Conservation (phyloP, 2,888 invertebrate genomes). For the Norana najaformis region DNA sequence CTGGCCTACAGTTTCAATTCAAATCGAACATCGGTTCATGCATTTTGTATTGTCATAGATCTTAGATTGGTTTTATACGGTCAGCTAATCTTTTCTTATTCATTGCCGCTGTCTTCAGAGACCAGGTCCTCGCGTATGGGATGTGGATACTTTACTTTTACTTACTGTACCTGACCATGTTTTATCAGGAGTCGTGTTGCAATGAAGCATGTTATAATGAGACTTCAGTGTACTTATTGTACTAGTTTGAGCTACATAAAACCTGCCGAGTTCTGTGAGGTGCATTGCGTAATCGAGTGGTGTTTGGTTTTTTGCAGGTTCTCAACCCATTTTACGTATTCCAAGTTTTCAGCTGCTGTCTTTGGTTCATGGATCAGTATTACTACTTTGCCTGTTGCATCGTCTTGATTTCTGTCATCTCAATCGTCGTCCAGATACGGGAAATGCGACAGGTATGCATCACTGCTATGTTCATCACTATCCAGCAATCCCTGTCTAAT, state of each 20-base stretch:
- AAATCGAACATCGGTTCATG: background rate
- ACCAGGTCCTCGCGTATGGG: no score
- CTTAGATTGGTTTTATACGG: background rate
- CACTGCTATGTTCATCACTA: no score
- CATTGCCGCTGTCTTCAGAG: no score
- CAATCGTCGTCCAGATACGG: conserved; percentile 73
- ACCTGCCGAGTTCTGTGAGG: no score
- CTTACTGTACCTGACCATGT: background rate
- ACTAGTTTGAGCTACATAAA: no score
- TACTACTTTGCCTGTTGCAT: conserved; percentile 87
- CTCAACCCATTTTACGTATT: conserved; percentile 95
- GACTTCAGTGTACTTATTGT: background rate
- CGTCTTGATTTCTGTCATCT: conserved; percentile 79
- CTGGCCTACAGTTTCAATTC: no score
- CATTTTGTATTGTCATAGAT: background rate
- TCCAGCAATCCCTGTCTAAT: no score
- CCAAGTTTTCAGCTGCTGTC: conserved; percentile 80
- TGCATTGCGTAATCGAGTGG: background rate
- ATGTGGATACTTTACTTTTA: background rate
- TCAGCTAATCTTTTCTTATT: background rate
- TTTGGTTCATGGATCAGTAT: conserved; percentile 89
- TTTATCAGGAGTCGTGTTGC: no score
- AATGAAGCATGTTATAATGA: no score
- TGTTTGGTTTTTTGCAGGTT: conserved; percentile 52
- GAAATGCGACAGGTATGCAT: conserved; percentile 53